These are phyloP conservation scores for Molossus alvarezi DNA, from an alignment of 2,797 vertebrate species.

Conservation along the genomic window DNA sequence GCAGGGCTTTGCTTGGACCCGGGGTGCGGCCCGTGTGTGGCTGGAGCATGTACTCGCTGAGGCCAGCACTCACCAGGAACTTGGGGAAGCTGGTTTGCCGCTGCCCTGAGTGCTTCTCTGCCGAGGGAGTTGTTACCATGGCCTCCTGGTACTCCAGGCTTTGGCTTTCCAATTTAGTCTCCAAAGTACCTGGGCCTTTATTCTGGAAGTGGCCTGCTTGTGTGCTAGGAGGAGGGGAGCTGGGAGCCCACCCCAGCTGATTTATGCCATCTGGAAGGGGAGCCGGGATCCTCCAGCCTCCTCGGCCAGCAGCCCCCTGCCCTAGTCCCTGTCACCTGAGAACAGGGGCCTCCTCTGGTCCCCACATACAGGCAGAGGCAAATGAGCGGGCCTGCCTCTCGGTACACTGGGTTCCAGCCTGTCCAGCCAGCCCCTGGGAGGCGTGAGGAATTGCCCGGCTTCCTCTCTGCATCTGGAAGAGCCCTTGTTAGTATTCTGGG, in stretches of 20 bases:
- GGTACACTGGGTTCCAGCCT: slow-evolving; percentile 58
- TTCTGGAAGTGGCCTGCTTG: not conserved
- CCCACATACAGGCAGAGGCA: slow-evolving; percentile 62
- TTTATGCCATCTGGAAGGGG: slow-evolving; percentile 81
- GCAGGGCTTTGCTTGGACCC: not conserved
- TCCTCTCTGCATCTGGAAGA: slow-evolving; percentile 41
- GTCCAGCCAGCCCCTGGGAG: slow-evolving; percentile 39
- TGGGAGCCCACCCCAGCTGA: slow-evolving; percentile 65
- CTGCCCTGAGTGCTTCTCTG: not conserved
- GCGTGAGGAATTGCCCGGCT: slow-evolving; percentile 6
- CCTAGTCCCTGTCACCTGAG: slow-evolving; percentile 52
- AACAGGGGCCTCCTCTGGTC: slow-evolving; percentile 75
- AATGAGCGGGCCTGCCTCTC: slow-evolving; percentile 61
- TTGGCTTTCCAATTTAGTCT: slow-evolving; percentile 22
- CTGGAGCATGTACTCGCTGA: not conserved
- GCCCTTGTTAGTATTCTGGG: slow-evolving; percentile 25
- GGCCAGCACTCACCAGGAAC: not conserved
- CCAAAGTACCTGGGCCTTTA: not conserved
- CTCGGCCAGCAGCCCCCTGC: not conserved
- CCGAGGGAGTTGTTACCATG: not conserved
- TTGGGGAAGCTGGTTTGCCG: not conserved
- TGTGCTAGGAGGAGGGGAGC: slow-evolving; percentile 62
- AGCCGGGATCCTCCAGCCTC: slow-evolving; percentile 61
- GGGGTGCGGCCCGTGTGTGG: not conserved
- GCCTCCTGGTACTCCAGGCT: slow-evolving; percentile 22